These are phyloP conservation scores for Archaeoteleia sp. DNA, from an alignment of 2,888 invertebrate genomes.

Conservation along the genomic window DNA sequence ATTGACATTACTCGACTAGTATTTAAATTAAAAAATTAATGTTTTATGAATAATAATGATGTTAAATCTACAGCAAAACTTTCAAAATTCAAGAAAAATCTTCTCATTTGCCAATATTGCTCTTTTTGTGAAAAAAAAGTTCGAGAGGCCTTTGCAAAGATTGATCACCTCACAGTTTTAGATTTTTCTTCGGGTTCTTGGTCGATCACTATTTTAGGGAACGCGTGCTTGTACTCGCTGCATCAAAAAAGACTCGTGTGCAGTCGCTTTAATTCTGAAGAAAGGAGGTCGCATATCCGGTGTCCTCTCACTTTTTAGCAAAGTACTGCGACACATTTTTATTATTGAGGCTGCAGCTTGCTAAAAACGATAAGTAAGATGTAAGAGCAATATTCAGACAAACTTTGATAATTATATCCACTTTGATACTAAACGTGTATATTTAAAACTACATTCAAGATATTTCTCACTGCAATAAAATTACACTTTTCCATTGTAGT, in stretches of 20 bases:
- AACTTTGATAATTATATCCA: too few species aligned
- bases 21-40: too few species aligned
- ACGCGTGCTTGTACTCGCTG: conserved; percentile 21
- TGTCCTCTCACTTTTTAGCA: conserved; percentile 29
- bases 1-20: too few species aligned
- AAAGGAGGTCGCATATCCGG: conserved; percentile 41
- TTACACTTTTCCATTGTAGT: too few species aligned
- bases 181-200: conserved; percentile 6
- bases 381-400: too few species aligned
- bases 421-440: too few species aligned
- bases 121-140: background rate
- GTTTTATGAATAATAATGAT: too few species aligned
- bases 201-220: conserved; percentile 42
- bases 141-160: background rate
- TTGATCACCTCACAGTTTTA: background rate
- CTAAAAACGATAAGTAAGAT: conserved; percentile 11
- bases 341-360: conserved; percentile 49
- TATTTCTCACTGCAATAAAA: too few species aligned
- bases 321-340: conserved; percentile 50
- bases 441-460: too few species aligned
- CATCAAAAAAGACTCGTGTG: conserved; percentile 39
- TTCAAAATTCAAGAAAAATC: too few species aligned
- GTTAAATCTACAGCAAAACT: too few species aligned
- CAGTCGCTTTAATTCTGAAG: conserved; percentile 27
- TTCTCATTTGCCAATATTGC: too few species aligned